Evolutionary conservation across 2,888 invertebrate genomes (phyloP), one percentile per base, ranked within the genome.

Genomic region (Agrochola lychnidis): DNA sequence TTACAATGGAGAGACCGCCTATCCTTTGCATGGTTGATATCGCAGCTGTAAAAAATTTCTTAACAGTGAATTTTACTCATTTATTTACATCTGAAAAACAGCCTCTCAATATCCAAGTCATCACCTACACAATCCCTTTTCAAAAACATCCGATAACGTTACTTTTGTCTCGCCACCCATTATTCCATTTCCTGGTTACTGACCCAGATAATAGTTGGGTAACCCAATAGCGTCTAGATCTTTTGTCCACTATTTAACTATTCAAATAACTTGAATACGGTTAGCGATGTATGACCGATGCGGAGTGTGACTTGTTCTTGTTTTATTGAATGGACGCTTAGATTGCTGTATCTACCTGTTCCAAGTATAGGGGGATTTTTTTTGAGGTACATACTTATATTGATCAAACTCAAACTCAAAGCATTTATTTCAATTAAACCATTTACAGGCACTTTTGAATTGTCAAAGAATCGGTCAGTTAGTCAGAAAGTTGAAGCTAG

Each of bases 281-380:
- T 81, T 92, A 91, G 85, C 95, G 92, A 88, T 93, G 94, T 93
- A 87, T 92, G 93, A 92, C 96, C 91, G 95, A 94, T 92, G 91
- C 94, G 94, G 91, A 88, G 84, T 71, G 88, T 91, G 92, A 85
- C 84, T 89, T 90, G 90, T 88, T 92, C 92, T 93, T 92, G 91
- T 93, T 92, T 92, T 93, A 94, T 94, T 94, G 92, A 93, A 94
- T 94, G 91, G 90, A 88, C 89, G 91, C 90, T 90, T 91, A 91
- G 92, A 92, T 92, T 92, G 91, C 89, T 89, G 82, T 59, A 67
- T 14, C 73, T 85, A 87, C 89, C 86, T 84, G 86, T 81, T 81
- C 70, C 1, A 36, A 57, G 19, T 84, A 89, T 73, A 91, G 92
- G 83, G 0, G 90, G 93, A 48, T 64, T 78, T 72, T 69, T 51